These are phyloP conservation scores for Phyllotreta striolata DNA, from an alignment of 2,888 invertebrate genomes.

Conservation along the genomic window DNA sequence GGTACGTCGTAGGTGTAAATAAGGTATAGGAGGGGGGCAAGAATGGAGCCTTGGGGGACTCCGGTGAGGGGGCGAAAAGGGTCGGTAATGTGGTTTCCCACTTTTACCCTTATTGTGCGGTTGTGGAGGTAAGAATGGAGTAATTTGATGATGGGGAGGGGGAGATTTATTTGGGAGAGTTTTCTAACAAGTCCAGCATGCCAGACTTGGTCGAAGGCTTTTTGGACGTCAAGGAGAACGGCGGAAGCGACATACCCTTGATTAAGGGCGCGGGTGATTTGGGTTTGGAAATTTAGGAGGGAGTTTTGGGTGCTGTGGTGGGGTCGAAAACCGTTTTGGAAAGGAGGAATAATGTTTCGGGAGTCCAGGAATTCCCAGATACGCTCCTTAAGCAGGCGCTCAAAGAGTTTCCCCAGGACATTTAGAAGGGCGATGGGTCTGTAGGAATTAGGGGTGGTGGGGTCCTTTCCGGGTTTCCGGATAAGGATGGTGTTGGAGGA, in stretches of 20 bases:
- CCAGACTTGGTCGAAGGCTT: conserved; percentile 3
- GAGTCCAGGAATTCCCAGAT: background rate
- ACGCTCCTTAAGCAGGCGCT: background rate
- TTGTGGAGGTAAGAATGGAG: too few species aligned
- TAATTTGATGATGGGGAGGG: too few species aligned
- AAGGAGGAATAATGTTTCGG: background rate
- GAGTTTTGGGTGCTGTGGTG: background rate
- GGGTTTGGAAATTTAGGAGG: conserved; percentile 2
- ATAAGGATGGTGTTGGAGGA: background rate
- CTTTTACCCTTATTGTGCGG: too few species aligned
- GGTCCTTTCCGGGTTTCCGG: background rate
- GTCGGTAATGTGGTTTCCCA: too few species aligned
- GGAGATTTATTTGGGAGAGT: too few species aligned
- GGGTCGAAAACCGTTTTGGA: conserved; percentile 1
- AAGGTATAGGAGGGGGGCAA: too few species aligned
- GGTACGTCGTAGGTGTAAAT: too few species aligned
- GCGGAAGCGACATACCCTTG: background rate
- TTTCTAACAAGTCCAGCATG: too few species aligned
- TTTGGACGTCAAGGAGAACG: conserved; percentile 2
- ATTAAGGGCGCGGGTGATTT: background rate
- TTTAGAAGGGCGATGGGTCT: background rate
- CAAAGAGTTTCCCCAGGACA: background rate
- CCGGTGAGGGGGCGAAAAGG: too few species aligned
- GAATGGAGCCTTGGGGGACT: too few species aligned
- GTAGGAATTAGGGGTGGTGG: background rate